A percentile compares a stretch with the other conserved stretches of the same genome.
Conservation (phyloP, 2,113 vertebrate genomes). For the Nothocercus nigrocapillus region DNA sequence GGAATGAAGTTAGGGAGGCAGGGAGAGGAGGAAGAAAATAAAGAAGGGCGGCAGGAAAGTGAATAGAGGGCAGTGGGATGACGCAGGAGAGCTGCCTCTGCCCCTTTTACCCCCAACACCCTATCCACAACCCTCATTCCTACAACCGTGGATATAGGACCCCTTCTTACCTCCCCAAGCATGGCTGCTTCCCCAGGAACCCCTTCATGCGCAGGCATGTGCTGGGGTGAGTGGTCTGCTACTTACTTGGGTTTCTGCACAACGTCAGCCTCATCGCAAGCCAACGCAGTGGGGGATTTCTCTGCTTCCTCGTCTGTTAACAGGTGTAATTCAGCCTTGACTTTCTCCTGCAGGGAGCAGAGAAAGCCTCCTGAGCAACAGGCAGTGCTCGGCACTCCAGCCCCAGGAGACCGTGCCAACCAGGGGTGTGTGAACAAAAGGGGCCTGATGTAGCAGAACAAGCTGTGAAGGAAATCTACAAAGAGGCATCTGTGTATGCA, state of each 20-base stretch:
- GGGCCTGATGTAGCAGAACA: background rate
- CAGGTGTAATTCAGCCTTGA: conserved; percentile 95
- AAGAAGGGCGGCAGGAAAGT: background rate
- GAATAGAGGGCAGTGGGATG: background rate
- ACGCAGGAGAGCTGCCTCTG: background rate
- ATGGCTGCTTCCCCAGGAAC: background rate
- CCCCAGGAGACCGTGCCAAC: background rate
- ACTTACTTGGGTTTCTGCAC: conserved; percentile 99
- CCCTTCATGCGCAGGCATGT: background rate
- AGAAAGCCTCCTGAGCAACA: background rate
- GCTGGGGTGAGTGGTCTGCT: background rate
- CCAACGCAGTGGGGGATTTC: conserved; percentile 93
- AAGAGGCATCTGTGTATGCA: background rate
- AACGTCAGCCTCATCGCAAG: conserved; percentile 93
- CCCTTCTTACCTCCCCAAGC: background rate
- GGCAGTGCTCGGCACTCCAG: fast-evolving
- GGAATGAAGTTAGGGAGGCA: background rate
- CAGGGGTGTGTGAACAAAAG: background rate
- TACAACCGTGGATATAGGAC: fast-evolving
- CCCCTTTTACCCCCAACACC: no score
- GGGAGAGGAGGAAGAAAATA: background rate
- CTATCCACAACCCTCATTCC: background rate
- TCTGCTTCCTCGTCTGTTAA: conserved; percentile 93
- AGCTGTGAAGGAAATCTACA: background rate
- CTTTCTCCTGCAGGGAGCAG: conserved; percentile 86